Base-by-base conservation (phyloP, 2,888 invertebrate genomes). In the Tetropium fuscum region DNA sequence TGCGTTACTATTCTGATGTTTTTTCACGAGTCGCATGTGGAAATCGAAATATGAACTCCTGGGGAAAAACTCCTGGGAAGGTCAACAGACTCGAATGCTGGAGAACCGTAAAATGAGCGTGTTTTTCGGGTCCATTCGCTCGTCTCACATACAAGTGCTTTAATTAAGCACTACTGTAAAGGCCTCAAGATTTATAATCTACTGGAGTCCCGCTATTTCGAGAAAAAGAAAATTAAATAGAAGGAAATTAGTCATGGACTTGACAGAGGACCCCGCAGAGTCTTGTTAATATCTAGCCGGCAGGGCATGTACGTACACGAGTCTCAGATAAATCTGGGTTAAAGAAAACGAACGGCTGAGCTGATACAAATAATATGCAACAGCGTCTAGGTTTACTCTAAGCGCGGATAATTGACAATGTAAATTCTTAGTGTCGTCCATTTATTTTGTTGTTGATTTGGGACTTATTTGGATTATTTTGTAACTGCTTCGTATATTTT, bases 191-290 rank as follows among this genome's bases (percentile, higher is more conserved):
- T 45, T 45, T 45, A 45, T 30, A 45, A 45, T 45, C 30, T 27
- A 27, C 10, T 7, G 16, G 20, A 20, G 20, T 15, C 47, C 34
- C 34, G 32, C 20, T 20, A 20, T 20, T 34, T 11, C 19, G 13
- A 48, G 32, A 48, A 49, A 49, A 34, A 49, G 36, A 25, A 22
- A 49, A 25, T 8, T 25, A 25, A 38, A 36, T 38, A 36, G 49
- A 49, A 38, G 49, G 15, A 38, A 38, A 49, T 38, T 49, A 49
- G 49, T 38, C 25, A 49, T 36, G 25, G 25, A 11, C 25, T 25
- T 25, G 38, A 38, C 25, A 38, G 49, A 11, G 49, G 22, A 38
- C 22, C 49, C 49, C n/a, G 44, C 44, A 15, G 44, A 6, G 44
- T 3, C 38, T n/a, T 15, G 49, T 38, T 49, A 34, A 48, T 48